A percentile compares a stretch with the other conserved stretches of the same genome.
These are phyloP conservation scores for Drosophila setosimentum DNA, from an alignment of 2,888 invertebrate species.

Conservation along the genomic window DNA sequence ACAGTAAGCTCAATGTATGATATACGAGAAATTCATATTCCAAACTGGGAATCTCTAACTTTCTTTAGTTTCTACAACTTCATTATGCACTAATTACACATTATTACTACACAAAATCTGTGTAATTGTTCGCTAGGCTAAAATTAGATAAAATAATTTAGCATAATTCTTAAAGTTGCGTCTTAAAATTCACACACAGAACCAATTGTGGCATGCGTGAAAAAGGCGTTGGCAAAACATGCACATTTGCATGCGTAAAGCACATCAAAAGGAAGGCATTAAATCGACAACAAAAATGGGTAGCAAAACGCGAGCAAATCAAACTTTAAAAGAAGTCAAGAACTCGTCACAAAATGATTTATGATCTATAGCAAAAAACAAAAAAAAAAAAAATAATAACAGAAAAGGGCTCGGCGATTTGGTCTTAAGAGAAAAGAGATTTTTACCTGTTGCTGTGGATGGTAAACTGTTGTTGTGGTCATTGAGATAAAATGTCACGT, in stretches of 20 bases:
- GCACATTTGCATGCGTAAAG: constrained; percentile 67
- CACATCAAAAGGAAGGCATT: constrained; percentile 9
- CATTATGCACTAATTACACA: neutral
- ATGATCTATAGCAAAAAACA: constrained; percentile 54
- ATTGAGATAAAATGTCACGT: constrained; percentile 82
- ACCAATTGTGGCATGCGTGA: constrained; percentile 3
- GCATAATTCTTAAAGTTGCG: neutral
- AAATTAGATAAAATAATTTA: neutral
- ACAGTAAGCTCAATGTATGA: neutral
- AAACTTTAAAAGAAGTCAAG: neutral
- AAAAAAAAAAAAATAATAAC: neutral
- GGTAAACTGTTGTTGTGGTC: constrained; percentile 66
- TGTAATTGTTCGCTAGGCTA: neutral
- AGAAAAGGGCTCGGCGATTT: constrained; percentile 14
- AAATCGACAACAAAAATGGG: neutral
- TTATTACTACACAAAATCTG: neutral
- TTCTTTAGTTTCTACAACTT: too few relatives aligned
- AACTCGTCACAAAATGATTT: constrained; percentile 22
- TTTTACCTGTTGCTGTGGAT: constrained; percentile 55
- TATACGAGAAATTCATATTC: too few relatives aligned
- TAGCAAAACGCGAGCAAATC: neutral
- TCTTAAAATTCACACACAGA: neutral
- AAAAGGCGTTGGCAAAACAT: constrained; percentile 54
- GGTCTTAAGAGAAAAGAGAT: neutral
- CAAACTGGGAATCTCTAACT: too few relatives aligned